Evolutionary conservation across 2,797 vertebrate species (phyloP), one percentile per base, ranked within the genome.

Genomic region (Danio jaintianensis): DNA sequence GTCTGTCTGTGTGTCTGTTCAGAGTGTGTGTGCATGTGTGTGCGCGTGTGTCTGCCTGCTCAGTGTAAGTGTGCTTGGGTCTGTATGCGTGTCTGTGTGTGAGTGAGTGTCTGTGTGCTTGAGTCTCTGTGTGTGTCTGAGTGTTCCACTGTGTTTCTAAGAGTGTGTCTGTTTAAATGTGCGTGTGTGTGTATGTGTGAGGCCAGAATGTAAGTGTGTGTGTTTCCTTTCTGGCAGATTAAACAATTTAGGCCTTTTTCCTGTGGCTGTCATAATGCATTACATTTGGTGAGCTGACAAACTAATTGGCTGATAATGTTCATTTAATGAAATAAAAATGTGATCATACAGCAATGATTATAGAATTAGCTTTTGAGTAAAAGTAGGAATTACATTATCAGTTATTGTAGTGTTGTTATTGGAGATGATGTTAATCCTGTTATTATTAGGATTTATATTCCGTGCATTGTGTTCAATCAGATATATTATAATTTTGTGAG

Each of bases 191-290:
- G 29, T 29, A 29, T 29, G 29, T 29, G 29, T 29, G 29, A 29
- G 29, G 29, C 29, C 29, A 29, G 29, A 29, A 29, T 3, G 29
- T 16, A 22, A 20, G 68, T 68, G 50, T 11, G 76, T 45, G 45
- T 38, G 36, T 82, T 77, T 67, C 43, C 22, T 10, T 45, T 58
- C 63, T 78, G 16, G 9, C 18, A 62, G 9, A 70, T 62, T 61
- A 61, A 61, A 42, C 64, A 50, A n/a, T 70, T 22, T 43, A 52
- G 73, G 16, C 7, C 1, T 4, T 7, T 47, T 18, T n/a, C 64
- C 18, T 52, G 7, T 69, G 55, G 56, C 67, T 71, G 67, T 79
- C 67, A 71, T 38, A 45, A 4, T 13, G 42, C 71, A 59, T 79
- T 22, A 61, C 20, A 50, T 62, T 48, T 16, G 53, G 10, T 58